Percentiles rank a stretch among this genome's conserved stretches.
These are phyloP conservation scores for Ligdia adustata DNA, from an alignment of 2,888 invertebrate species.

Conservation along the genomic window DNA sequence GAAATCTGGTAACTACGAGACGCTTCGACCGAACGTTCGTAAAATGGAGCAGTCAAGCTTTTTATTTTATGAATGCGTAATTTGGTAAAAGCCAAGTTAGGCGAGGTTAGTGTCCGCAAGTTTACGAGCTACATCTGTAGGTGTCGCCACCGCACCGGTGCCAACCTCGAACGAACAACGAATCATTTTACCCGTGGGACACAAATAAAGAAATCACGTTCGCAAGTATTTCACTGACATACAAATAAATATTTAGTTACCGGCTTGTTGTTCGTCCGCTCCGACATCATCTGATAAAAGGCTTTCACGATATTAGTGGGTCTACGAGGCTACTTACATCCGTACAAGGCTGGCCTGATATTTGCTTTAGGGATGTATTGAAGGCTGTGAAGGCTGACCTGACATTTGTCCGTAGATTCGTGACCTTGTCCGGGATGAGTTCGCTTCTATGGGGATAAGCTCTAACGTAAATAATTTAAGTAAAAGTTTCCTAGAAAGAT, in stretches of 20 bases:
- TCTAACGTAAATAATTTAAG: slow-evolving; percentile 6
- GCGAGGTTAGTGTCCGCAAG: background rate
- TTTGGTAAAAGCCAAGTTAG: background rate
- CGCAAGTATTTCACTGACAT: slow-evolving; percentile 1
- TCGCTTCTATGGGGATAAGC: slow-evolving; percentile 3
- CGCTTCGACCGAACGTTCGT: too few species aligned
- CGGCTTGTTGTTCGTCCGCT: background rate
- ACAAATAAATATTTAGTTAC: slow-evolving; percentile 6
- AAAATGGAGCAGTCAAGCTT: too few species aligned
- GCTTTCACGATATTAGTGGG: slow-evolving; percentile 8
- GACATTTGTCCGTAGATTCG: background rate
- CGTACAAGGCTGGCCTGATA: background rate
- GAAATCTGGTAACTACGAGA: too few species aligned
- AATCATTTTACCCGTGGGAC: background rate
- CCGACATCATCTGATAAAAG: slow-evolving; percentile 4
- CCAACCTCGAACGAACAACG: background rate
- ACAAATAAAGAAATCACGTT: slow-evolving; percentile 3
- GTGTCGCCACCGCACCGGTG: background rate
- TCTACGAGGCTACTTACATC: slow-evolving; percentile 1
- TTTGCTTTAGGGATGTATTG: slow-evolving; percentile 1
- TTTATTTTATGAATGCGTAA: background rate
- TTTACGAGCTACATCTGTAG: background rate
- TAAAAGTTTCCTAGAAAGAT: slow-evolving; percentile 4
- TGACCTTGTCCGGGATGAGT: background rate
- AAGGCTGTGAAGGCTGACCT: background rate